Evolutionary conservation across 2,797 vertebrate species (phyloP).

Genomic region (Phrynocephalus forsythii): DNA sequence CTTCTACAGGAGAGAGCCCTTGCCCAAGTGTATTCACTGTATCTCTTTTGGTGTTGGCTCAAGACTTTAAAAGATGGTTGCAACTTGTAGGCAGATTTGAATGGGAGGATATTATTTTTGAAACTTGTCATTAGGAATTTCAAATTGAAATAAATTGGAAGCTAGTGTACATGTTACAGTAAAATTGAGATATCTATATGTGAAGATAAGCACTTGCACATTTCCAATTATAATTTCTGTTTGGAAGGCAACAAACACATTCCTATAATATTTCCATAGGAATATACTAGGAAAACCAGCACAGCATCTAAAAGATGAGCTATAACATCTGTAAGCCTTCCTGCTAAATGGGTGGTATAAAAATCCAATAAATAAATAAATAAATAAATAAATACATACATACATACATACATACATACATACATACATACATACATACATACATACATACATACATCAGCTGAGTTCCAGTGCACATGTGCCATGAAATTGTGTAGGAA

Average conservation of each 20-base stretch:
- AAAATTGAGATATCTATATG: background rate
- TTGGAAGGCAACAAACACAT: too few species aligned
- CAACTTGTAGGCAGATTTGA: background rate
- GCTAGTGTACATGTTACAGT: background rate
- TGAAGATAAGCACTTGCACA: background rate
- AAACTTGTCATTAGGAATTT: background rate
- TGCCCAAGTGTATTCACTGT: too few species aligned
- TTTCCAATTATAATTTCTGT: background rate
- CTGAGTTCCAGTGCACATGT: background rate
- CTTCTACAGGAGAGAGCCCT: too few species aligned
- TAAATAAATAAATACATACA: too few species aligned
- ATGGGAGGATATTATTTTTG: background rate
- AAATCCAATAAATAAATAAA: too few species aligned
- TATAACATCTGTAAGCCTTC: background rate
- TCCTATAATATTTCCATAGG: background rate
- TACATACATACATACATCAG: too few species aligned
- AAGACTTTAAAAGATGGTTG: background rate
- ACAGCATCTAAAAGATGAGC: background rate
- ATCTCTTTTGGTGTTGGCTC: background rate
- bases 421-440: too few species aligned
- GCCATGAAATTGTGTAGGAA: background rate
- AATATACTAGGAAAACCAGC: background rate
- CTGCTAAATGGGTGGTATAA: too few species aligned
- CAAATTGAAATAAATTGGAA: background rate
- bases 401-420: too few species aligned